Conservation (phyloP, 2,888 invertebrate genomes). For the Hermodice carunculata region DNA sequence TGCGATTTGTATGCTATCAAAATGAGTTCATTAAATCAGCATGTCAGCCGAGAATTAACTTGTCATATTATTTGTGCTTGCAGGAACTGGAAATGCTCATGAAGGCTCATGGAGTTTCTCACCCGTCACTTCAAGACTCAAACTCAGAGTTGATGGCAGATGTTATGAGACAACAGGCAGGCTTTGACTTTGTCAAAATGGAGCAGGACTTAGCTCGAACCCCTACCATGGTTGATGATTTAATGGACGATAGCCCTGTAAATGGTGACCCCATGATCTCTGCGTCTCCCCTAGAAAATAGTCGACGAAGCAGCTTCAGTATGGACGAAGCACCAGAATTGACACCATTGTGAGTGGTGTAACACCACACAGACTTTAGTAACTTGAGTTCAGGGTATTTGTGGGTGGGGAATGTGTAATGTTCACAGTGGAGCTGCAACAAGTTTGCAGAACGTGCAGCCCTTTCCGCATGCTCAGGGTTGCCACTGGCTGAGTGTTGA, state of each 20-base stretch:
- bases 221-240: constrained; percentile 25
- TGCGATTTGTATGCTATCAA: no score
- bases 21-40: no score
- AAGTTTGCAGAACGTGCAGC: no score
- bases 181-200: constrained; percentile 15
- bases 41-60: background rate
- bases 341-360: no score
- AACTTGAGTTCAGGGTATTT: no score
- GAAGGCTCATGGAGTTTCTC: constrained; percentile 51
- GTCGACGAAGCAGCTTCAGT: background rate
- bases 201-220: constrained; percentile 4
- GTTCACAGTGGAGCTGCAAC: no score
- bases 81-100: constrained; percentile 61
- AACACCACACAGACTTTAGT: no score
- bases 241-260: constrained; percentile 56
- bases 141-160: constrained; percentile 21
- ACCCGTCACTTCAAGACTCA: background rate
- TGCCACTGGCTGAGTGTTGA: no score
- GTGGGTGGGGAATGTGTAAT: no score
- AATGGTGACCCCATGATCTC: constrained; percentile 62
- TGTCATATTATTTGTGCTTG: constrained; percentile 21
- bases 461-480: no score
- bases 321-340: constrained; percentile 17
- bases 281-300: constrained; percentile 7
- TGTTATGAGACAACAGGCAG: constrained; percentile 12